Percentiles rank a stretch among this genome's conserved stretches.
These are phyloP conservation scores for Streptopelia turtur DNA, from an alignment of 2,797 vertebrate genomes.

Conservation along the genomic window DNA sequence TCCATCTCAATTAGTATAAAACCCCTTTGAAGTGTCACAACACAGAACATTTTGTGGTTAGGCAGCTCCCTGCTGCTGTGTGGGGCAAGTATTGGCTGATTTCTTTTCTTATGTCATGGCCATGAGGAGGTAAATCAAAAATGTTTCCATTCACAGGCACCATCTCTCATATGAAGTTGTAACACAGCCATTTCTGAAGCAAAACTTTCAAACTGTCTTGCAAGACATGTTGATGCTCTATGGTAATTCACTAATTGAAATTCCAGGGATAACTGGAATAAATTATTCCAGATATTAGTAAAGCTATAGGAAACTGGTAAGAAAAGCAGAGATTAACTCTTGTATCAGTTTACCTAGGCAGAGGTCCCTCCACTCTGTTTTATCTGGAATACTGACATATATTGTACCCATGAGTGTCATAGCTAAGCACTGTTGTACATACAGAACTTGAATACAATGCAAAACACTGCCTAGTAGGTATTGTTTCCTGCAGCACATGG, in stretches of 20 bases:
- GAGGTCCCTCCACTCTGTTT: neutral
- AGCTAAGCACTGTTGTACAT: neutral
- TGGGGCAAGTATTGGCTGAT: neutral
- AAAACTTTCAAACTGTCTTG: neutral
- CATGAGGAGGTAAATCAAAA: neutral
- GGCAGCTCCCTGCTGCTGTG: neutral
- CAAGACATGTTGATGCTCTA: neutral
- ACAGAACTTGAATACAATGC: neutral
- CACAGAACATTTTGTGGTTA: neutral
- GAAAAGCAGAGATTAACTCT: neutral
- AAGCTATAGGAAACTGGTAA: neutral
- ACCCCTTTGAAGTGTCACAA: neutral
- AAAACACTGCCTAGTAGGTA: neutral
- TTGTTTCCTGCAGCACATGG: neutral
- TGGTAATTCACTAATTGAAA: neutral
- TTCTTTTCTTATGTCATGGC: neutral
- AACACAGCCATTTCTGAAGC: neutral
- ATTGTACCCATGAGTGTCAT: rapidly evolving
- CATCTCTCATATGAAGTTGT: neutral
- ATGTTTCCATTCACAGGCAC: neutral
- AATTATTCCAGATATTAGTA: neutral
- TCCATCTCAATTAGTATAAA: neutral
- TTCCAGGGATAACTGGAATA: neutral
- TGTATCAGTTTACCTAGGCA: neutral
- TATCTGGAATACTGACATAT: neutral